Percentiles rank a stretch among this genome's conserved stretches.
phyloP scores from a whole-genome alignment of 1,140 invertebrate species.

The Harlomillsia oculata region DNA sequence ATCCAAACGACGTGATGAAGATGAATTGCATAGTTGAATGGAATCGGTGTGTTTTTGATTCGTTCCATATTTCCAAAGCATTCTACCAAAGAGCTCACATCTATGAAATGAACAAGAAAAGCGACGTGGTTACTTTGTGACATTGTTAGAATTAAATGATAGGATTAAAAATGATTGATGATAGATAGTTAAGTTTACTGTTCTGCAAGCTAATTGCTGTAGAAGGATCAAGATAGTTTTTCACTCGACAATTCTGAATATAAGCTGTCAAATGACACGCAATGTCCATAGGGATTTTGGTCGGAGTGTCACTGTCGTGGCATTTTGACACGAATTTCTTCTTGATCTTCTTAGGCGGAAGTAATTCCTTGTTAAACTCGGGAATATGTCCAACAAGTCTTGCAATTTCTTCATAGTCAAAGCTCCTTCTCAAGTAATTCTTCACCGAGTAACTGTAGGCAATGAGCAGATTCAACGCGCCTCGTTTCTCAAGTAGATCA shows the following conservation, averaged over 20 bases:
- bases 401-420: no score
- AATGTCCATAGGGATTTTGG: no score
- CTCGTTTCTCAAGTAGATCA: slow-evolving; percentile 22
- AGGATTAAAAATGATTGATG: no score
- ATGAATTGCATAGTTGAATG: slow-evolving; percentile 20
- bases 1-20: slow-evolving; percentile 23
- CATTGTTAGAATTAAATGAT: no score
- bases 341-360: no score
- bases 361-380: no score
- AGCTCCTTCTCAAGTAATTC: slow-evolving; percentile 21
- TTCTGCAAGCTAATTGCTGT: no score
- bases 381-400: no score
- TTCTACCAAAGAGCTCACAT: slow-evolving; percentile 1
- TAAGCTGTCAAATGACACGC: background rate
- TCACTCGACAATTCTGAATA: no score
- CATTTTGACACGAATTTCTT: no score
- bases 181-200: no score
- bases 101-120: background rate
- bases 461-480: slow-evolving; percentile 20
- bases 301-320: background rate
- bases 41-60: slow-evolving; percentile 26
- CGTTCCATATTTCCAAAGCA: slow-evolving; percentile 20
- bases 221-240: background rate
- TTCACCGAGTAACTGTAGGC: slow-evolving; percentile 21
- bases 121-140: no score